Base-by-base conservation (phyloP, 1,140 invertebrate genomes). In the Acyrthosiphon pisum region DNA sequence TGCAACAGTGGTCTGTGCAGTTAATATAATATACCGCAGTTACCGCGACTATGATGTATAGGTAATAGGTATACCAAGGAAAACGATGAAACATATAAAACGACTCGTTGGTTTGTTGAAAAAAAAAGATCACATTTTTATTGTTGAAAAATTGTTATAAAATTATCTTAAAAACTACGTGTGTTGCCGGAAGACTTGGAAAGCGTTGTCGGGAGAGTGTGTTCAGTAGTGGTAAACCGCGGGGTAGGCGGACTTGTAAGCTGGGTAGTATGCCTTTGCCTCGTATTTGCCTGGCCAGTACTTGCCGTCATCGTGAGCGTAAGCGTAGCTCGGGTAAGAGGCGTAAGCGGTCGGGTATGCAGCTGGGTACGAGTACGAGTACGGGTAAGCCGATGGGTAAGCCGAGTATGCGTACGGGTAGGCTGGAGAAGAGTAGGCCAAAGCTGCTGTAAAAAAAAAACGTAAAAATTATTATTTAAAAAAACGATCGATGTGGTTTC, bases 261-360 rank as follows among this genome's bases (percentile, higher is more conserved):
- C 41, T 11, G 44, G 50, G 93, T 93, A 94, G 53, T 86, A 90
- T 18, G 89, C 23, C 53, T 87, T 91, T 18, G 48, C 48, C 4
- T 93, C 94, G 93, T 94, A 94, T 93, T 94, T 94, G 83, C 94
- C 94, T 23, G 94, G 94, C 93, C 93, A 94, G 94, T 94, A 94
- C 48, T 93, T 94, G 68, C 94, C 94, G 48, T 94, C 94, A 53
- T 94, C 94, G 53, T 94, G 76, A 30, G 84, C 93, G 89, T 94
- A 93, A 35, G 90, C 93, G 93, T 94, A 94, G 93, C 81, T 37
- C 53, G 92, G 94, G 89, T 94, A 94, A 50, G 93, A 91, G 60
- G 83, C 26, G 92, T 94, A 86, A 37, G 93, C 93, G 30, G 44
- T 90, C 23, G 93, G 90, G 41, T 88, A 84, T 23, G 93, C 83